Evolutionary conservation across 2,797 vertebrate species (phyloP).

Genomic region (Gadopsis bispinosus): DNA sequence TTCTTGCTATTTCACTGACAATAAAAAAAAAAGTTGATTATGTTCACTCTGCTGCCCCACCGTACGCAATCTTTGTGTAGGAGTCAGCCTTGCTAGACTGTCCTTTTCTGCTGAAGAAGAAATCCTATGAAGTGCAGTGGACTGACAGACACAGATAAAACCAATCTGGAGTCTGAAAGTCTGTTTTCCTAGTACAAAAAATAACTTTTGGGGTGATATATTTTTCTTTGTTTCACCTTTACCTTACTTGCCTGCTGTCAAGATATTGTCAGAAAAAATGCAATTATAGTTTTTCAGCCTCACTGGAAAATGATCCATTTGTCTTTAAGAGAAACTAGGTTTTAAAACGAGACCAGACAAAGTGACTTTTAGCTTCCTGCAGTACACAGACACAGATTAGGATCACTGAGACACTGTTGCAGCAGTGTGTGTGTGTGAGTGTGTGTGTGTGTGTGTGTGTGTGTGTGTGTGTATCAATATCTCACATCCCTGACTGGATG

Average conservation of each 20-base stretch:
- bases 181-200: background rate
- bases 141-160: slow-evolving; percentile 11
- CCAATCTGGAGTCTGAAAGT: slow-evolving; percentile 9
- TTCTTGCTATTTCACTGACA: slow-evolving; percentile 30
- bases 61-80: slow-evolving; percentile 28
- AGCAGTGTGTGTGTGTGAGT: slow-evolving; percentile 36
- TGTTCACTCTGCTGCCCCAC: slow-evolving; percentile 3
- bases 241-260: background rate
- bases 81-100: slow-evolving; percentile 21
- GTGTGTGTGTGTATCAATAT: background rate
- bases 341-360: slow-evolving; percentile 24
- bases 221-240: background rate
- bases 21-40: slow-evolving; percentile 30
- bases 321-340: background rate
- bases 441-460: background rate
- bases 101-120: slow-evolving; percentile 16
- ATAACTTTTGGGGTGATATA: background rate
- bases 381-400: slow-evolving; percentile 49
- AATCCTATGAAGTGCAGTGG: slow-evolving; percentile 16
- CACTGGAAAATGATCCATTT: background rate
- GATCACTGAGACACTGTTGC: slow-evolving; percentile 46
- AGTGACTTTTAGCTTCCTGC: slow-evolving; percentile 43
- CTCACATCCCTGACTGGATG: slow-evolving; percentile 20
- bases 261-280: background rate
- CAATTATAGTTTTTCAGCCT: background rate